A percentile compares a stretch with the other conserved stretches of the same genome.
Evolutionary conservation across 1,140 invertebrate genomes (phyloP).

Genomic region (Mactra quadrangularis): DNA sequence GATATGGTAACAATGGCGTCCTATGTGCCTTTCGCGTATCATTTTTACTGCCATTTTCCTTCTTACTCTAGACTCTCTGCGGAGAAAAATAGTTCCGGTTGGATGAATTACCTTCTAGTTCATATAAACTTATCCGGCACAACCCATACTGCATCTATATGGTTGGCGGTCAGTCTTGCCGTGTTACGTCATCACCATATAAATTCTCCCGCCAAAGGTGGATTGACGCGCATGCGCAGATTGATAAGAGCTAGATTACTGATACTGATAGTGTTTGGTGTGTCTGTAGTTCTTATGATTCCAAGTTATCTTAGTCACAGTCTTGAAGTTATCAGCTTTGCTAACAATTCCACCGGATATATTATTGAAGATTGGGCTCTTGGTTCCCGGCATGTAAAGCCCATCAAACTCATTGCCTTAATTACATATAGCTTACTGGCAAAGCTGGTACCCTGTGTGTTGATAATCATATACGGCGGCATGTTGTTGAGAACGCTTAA

Average conservation of each 20-base stretch:
- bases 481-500: slow-evolving; percentile 81
- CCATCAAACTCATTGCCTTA: slow-evolving; percentile 74
- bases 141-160: slow-evolving; percentile 96
- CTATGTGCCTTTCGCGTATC: slow-evolving; percentile 92
- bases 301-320: slow-evolving; percentile 87
- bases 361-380: slow-evolving; percentile 67
- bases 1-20: slow-evolving; percentile 95
- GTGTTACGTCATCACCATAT: slow-evolving; percentile 96
- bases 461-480: slow-evolving; percentile 83
- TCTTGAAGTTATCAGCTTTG: slow-evolving; percentile 40
- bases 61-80: slow-evolving; percentile 31
- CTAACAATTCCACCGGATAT: slow-evolving; percentile 57
- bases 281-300: slow-evolving; percentile 90
- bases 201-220: slow-evolving; percentile 86
- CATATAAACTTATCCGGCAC: slow-evolving; percentile 89
- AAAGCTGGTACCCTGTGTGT: slow-evolving; percentile 83
- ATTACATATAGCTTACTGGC: slow-evolving; percentile 76
- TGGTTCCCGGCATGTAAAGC: slow-evolving; percentile 61
- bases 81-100: slow-evolving; percentile 66
- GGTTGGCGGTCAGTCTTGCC: slow-evolving; percentile 94
- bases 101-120: slow-evolving; percentile 79
- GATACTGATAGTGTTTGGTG: slow-evolving; percentile 89
- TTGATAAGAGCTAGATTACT: slow-evolving; percentile 88
- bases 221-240: slow-evolving; percentile 86
- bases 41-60: slow-evolving; percentile 82